Evolutionary conservation across 2,888 invertebrate genomes (phyloP).

Genomic region (Teinopalpus imperialis): DNA sequence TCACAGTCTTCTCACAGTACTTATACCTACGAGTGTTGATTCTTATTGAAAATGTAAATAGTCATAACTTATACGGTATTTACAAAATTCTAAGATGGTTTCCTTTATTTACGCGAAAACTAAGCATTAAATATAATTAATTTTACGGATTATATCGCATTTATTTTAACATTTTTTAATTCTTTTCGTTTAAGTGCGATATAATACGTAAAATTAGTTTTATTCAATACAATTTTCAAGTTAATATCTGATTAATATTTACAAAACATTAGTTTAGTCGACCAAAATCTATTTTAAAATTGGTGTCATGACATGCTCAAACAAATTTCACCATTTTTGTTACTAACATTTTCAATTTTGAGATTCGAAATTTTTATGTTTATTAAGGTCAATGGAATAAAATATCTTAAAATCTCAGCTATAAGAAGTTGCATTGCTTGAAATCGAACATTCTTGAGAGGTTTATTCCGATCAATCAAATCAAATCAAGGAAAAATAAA

Average conservation of each 20-base stretch:
- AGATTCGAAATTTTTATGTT: slow-evolving; percentile 18
- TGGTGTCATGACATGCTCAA: slow-evolving; percentile 23
- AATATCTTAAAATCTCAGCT: not conserved
- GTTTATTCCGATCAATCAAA: no score
- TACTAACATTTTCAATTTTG: not conserved
- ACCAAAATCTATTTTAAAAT: not conserved
- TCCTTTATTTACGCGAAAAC: no score
- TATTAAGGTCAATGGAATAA: slow-evolving; percentile 8
- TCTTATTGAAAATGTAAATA: slow-evolving; percentile 25
- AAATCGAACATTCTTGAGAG: no score
- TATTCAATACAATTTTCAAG: not conserved
- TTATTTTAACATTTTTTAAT: no score
- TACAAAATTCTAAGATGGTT: no score
- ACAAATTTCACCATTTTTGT: not conserved
- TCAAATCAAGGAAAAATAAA: slow-evolving; percentile 16
- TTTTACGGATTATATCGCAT: no score
- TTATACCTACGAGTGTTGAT: slow-evolving; percentile 49
- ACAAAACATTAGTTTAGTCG: slow-evolving; percentile 13
- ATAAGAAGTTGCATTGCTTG: not conserved
- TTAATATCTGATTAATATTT: slow-evolving; percentile 19
- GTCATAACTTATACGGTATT: slow-evolving; percentile 21
- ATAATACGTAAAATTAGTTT: no score
- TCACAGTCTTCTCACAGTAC: slow-evolving; percentile 79
- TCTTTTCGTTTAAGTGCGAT: no score
- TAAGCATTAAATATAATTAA: no score